Percentiles rank a stretch among this genome's conserved stretches.
phyloP scores from a whole-genome alignment of 2,113 vertebrate species.

The Genyomyrus donnyi region DNA sequence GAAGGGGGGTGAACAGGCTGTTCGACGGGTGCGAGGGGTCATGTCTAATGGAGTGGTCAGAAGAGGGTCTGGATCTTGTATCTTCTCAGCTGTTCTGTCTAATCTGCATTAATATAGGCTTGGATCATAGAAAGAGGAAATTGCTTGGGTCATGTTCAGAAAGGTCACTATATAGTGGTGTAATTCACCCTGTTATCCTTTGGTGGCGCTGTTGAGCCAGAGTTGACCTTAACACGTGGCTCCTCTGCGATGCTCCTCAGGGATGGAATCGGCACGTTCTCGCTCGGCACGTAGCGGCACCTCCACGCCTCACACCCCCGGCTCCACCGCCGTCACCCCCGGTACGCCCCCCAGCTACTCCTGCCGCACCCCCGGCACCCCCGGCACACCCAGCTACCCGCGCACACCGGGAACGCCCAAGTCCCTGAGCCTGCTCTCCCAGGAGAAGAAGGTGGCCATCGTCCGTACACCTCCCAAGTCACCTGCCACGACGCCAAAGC shows the following conservation, averaged over 20 bases:
- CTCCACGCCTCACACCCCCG: slow-evolving; percentile 79
- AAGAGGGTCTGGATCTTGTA: neutral
- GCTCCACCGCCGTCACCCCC: slow-evolving; percentile 83
- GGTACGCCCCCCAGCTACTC: slow-evolving; percentile 86
- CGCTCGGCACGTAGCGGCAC: slow-evolving; percentile 83
- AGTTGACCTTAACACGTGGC: neutral
- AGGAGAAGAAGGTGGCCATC: slow-evolving; percentile 92
- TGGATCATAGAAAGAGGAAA: neutral
- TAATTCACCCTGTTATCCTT: neutral
- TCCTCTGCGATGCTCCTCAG: slow-evolving; percentile 42
- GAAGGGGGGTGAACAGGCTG: neutral
- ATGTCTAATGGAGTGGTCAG: neutral
- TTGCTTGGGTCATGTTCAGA: neutral
- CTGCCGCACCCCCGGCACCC: slow-evolving; percentile 85
- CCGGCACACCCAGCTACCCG: slow-evolving; percentile 72
- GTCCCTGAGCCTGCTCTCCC: slow-evolving; percentile 77
- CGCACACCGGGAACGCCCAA: slow-evolving; percentile 87
- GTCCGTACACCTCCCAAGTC: slow-evolving; percentile 92
- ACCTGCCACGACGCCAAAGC: slow-evolving; percentile 78
- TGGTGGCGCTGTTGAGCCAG: neutral
- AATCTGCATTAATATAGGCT: neutral
- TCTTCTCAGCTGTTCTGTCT: neutral
- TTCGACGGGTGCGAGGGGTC: neutral
- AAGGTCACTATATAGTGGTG: neutral
- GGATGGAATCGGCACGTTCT: slow-evolving; percentile 78